A percentile compares a stretch with the other conserved stretches of the same genome.
Conservation (phyloP, 2,888 invertebrate species). For the Brenthis daphne region DNA sequence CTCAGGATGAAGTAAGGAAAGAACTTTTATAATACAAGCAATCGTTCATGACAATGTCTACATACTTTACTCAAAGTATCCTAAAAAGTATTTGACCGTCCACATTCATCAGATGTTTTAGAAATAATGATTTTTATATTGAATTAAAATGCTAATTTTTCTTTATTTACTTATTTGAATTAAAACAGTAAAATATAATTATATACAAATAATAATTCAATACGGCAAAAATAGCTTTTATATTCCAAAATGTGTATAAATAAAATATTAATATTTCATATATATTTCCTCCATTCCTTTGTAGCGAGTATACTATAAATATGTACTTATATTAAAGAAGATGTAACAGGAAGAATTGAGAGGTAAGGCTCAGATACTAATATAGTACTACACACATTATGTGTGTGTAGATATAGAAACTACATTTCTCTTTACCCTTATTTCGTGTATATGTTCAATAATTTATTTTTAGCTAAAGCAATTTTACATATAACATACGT, state of each 20-base stretch:
- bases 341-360: not conserved
- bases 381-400: not conserved
- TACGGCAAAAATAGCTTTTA: too few relatives aligned
- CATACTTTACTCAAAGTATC: conserved; percentile 6
- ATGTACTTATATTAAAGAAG: not conserved
- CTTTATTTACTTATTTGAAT: too few relatives aligned
- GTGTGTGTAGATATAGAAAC: not conserved
- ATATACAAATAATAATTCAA: too few relatives aligned
- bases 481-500: too few relatives aligned
- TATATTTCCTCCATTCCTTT: not conserved
- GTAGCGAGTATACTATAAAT: not conserved
- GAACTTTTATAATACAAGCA: conserved; percentile 1
- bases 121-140: not conserved
- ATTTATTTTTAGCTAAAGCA: too few relatives aligned
- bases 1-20: not conserved
- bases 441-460: not conserved
- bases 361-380: not conserved
- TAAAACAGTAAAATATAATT: too few relatives aligned
- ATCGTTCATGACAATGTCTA: not conserved
- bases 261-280: not conserved
- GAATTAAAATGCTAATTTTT: too few relatives aligned
- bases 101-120: conserved; percentile 1
- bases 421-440: not conserved
- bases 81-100: not conserved
- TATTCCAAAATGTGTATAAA: too few relatives aligned